Evolutionary conservation across 2,888 invertebrate species (phyloP).

Genomic region (Antheraea yamamai): DNA sequence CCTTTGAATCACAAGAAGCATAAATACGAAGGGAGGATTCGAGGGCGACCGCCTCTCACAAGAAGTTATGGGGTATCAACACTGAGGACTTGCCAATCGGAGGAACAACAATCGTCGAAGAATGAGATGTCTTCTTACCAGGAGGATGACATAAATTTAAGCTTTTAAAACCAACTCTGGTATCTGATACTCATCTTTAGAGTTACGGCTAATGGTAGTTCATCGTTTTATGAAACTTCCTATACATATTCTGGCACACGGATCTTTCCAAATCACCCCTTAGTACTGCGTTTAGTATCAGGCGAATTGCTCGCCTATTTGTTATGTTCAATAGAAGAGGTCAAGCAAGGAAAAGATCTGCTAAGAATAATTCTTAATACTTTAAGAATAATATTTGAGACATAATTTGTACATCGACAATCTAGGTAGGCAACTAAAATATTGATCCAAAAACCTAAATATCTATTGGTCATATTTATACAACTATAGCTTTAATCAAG

Average conservation of each 20-base stretch:
- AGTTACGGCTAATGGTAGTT: background rate
- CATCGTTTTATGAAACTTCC: background rate
- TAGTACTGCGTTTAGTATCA: too few relatives aligned
- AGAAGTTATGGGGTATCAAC: conserved; percentile 53
- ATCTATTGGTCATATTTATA: background rate
- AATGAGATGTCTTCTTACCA: conserved; percentile 42
- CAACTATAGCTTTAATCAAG: background rate
- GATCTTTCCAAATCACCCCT: too few relatives aligned
- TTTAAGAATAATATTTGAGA: background rate
- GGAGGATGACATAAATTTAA: conserved; percentile 58
- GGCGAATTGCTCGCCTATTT: too few relatives aligned
- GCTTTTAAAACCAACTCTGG: conserved; percentile 43
- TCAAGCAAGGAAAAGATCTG: background rate
- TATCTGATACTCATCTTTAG: background rate
- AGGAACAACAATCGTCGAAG: conserved; percentile 53
- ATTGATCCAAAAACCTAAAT: background rate
- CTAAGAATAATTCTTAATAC: background rate
- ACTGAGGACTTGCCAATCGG: conserved; percentile 54
- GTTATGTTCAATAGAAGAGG: too few relatives aligned
- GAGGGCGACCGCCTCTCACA: conserved; percentile 68
- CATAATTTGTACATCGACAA: background rate
- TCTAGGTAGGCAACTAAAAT: background rate
- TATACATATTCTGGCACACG: background rate
- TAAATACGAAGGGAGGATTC: conserved; percentile 68
- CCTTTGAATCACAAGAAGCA: conserved; percentile 72